Conservation (phyloP, 2,113 vertebrate species). For the Elaphurus davidianus region DNA sequence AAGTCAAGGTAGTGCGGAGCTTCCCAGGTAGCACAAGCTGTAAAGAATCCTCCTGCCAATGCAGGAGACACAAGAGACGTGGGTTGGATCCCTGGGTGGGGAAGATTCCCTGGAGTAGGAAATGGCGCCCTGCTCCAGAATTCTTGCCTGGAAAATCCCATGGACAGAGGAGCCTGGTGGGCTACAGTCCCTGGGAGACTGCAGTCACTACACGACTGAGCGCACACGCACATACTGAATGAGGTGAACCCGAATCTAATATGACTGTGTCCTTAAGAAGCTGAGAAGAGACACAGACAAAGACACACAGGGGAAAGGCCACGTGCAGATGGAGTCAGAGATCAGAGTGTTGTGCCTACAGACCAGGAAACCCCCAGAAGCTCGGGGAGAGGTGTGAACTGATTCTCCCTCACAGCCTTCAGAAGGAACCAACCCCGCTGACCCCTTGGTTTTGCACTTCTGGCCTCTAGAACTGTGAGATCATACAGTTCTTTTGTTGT, state of each 20-base stretch:
- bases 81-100: not conserved
- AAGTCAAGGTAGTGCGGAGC: not conserved
- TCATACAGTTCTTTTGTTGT: not conserved
- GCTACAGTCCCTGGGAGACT: not conserved
- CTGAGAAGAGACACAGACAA: not conserved
- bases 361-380: not conserved
- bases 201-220: not conserved
- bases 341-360: not conserved
- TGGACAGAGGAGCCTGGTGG: fast-evolving
- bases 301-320: not conserved
- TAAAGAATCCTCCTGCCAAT: not conserved
- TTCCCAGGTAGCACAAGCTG: not conserved
- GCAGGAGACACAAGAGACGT: not conserved
- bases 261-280: not conserved
- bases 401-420: not conserved
- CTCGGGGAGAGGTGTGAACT: not conserved
- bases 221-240: not conserved
- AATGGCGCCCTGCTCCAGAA: not conserved
- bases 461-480: not conserved
- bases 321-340: not conserved
- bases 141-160: not conserved
- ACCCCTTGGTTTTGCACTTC: not conserved
- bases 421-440: not conserved
- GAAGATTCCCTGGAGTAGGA: not conserved
- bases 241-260: not conserved